Evolutionary conservation across 2,113 vertebrate genomes (phyloP).

Genomic region (Ptyas mucosa): DNA sequence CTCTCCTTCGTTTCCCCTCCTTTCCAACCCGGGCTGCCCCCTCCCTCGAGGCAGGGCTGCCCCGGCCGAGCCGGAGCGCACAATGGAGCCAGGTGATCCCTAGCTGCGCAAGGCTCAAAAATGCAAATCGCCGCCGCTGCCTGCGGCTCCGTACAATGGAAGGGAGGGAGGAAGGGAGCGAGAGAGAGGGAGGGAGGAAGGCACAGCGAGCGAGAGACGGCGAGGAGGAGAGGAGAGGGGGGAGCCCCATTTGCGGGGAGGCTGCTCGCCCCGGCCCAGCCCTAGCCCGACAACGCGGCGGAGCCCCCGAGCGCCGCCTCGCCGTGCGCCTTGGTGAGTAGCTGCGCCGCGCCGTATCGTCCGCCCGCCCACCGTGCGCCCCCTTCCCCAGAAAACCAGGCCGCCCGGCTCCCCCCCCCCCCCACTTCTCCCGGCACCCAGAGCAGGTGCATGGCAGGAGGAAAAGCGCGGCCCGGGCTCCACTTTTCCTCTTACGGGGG

Average conservation of each 20-base stretch:
- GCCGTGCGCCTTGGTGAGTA: slow-evolving; percentile 31
- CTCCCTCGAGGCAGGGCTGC: not conserved
- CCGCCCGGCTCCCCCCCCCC: not conserved
- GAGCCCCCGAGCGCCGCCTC: slow-evolving; percentile 26
- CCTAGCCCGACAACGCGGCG: slow-evolving; percentile 17
- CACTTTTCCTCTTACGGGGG: not conserved
- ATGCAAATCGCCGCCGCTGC: slow-evolving; percentile 29
- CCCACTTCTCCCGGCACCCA: not conserved
- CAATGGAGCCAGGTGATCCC: slow-evolving; percentile 28
- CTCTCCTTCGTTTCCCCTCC: not conserved
- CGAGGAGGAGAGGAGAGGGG: slow-evolving; percentile 4
- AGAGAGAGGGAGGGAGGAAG: not conserved
- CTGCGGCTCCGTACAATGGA: slow-evolving; percentile 26
- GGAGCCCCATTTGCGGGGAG: slow-evolving; percentile 29
- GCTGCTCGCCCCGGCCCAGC: slow-evolving; percentile 21
- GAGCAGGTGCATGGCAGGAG: slow-evolving; percentile 19
- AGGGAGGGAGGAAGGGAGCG: not conserved
- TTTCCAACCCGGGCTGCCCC: not conserved
- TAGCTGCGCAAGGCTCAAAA: slow-evolving; percentile 29
- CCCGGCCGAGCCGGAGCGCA: not conserved
- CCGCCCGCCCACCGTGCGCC: slow-evolving; percentile 28
- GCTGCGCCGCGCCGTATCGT: slow-evolving; percentile 13
- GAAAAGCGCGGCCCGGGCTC: not conserved
- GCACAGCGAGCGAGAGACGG: not conserved
- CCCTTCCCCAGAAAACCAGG: slow-evolving; percentile 17